These are phyloP conservation scores for Triops longicaudatus DNA, from an alignment of 1,140 invertebrate genomes.

Conservation along the genomic window DNA sequence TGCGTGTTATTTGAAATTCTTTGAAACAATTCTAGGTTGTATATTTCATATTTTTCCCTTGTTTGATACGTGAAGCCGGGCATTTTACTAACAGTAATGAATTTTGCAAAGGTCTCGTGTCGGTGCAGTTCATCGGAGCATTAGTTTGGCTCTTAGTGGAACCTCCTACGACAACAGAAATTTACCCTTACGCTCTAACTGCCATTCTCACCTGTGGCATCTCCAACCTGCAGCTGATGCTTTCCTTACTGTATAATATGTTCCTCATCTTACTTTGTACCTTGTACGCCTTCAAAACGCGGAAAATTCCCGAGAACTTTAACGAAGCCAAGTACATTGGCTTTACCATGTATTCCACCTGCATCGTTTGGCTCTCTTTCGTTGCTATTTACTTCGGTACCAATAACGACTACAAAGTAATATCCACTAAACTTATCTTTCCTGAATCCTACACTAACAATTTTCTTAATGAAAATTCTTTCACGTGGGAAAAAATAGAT, in stretches of 20 bases:
- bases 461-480: constrained; percentile 36
- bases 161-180: constrained; percentile 51
- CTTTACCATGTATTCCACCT: constrained; percentile 67
- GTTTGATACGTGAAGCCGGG: constrained; percentile 38
- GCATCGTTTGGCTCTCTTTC: constrained; percentile 65
- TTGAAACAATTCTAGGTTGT: too few relatives aligned
- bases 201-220: constrained; percentile 59
- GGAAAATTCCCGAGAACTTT: constrained; percentile 65
- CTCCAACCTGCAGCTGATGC: constrained; percentile 57
- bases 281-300: constrained; percentile 61
- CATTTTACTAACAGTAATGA: constrained; percentile 29
- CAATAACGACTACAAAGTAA: constrained; percentile 54
- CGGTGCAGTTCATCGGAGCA: constrained; percentile 51
- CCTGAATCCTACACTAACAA: constrained; percentile 42
- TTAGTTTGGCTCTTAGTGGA: constrained; percentile 58
- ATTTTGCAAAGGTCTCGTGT: constrained; percentile 47
- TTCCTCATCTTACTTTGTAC: constrained; percentile 61
- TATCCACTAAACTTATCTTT: background rate
- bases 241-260: constrained; percentile 66
- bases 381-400: constrained; percentile 62
- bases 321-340: constrained; percentile 61
- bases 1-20: too few relatives aligned
- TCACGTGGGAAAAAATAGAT: constrained; percentile 46
- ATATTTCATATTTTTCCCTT: too few relatives aligned
- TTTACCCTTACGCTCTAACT: constrained; percentile 49